phyloP scores from a whole-genome alignment of 1,140 invertebrate species.

The Drosophila kanapiae region DNA sequence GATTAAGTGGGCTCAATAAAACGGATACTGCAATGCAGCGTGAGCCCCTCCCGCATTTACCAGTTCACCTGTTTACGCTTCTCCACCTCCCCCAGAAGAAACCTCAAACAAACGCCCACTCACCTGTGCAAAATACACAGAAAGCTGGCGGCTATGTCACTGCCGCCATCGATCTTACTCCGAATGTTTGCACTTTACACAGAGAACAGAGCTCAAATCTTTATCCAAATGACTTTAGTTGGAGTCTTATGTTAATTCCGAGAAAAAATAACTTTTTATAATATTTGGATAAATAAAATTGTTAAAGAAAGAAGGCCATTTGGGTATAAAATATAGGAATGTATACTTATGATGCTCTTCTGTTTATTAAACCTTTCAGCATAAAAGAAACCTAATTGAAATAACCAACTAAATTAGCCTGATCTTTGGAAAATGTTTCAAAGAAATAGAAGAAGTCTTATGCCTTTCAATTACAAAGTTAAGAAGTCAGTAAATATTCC shows the following conservation, averaged over 20 bases:
- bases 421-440: too few species aligned
- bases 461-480: too few species aligned
- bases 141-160: slow-evolving; percentile 22
- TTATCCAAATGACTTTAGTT: too few species aligned
- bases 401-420: too few species aligned
- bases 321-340: neutral
- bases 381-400: too few species aligned
- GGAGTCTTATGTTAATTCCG: neutral
- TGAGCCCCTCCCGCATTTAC: neutral
- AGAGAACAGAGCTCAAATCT: neutral
- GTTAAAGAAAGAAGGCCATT: neutral
- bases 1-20: slow-evolving; percentile 38
- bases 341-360: too few species aligned
- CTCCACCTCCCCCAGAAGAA: neutral
- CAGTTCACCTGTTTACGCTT: neutral
- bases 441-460: too few species aligned
- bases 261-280: neutral
- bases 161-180: slow-evolving; percentile 28
- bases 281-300: neutral
- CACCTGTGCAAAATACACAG: slow-evolving; percentile 9
- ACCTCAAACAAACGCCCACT: slow-evolving; percentile 1
- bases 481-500: neutral
- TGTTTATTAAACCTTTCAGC: too few species aligned
- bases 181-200: slow-evolving; percentile 9
- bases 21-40: slow-evolving; percentile 11